Base-by-base conservation (phyloP, 1,140 invertebrate genomes). In the Zaprionus gabonicus region DNA sequence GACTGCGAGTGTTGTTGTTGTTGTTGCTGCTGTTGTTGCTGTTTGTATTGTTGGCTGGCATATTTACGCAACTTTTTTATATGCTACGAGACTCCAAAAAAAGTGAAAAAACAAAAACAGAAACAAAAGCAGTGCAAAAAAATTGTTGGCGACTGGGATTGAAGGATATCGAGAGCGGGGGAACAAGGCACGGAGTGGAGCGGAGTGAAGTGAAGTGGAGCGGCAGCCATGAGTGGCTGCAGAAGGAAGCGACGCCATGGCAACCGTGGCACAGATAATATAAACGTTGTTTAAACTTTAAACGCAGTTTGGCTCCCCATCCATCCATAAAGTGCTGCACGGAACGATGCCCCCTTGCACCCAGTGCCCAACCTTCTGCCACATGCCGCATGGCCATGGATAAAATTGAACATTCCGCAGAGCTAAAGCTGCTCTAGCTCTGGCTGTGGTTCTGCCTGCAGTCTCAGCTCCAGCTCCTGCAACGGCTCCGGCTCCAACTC, bases 221-320 rank as follows among this genome's bases (percentile, higher is more conserved):
- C n/a, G 12, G 20, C 20, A 34, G 31, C 31, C 31, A 49, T 12
- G n/a, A 51, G 58, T 38, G 53, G 31, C 28, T 51, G 25, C 38
- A 28, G 25, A 67, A 67, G 59, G 58, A 60, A 63, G 65, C 36
- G 46, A 56, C 28, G 34, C 20, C 46, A 23, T 51, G 31, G 65
- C 36, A 44, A 20, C 31, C 31, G 34, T 28, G 62, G 49, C 51
- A 56, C 74, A 84, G 84, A 88, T 87, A 90, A 79, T 90, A 79
- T 83, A 90, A 87, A 88, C 73, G 81, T 87, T 87, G 78, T 90
- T 90, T 88, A 87, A 87, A 87, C 65, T 87, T 87, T 84, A 87
- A 87, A 84, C 78, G 58, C 82, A 76, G 67, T 49, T 62, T 60
- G 28, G 28, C 44, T 36, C 38, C 64, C 49, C 53, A 70, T 67